Evolutionary conservation across 1,140 invertebrate species (phyloP), one percentile per base, ranked within the genome.

Genomic region (Zeugodacus cucurbitae): DNA sequence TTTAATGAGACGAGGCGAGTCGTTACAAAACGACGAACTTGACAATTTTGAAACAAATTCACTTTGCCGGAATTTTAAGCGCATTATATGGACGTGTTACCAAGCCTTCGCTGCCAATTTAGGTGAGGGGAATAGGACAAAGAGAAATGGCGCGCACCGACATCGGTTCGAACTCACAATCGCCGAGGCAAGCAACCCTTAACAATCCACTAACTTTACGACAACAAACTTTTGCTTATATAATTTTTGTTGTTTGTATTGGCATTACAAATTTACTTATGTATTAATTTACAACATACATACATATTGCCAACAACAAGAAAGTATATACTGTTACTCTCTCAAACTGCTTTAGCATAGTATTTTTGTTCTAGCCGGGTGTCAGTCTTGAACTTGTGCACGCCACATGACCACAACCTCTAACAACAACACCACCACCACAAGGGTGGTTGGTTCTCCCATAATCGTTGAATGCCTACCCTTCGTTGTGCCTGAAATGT

Each of bases 351-450:
- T 29, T 54, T 22, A 37, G 14, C 6, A 17, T 20, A 74, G n/a
- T n/a, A n/a, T n/a, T 20, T 41, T 17, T 26, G 7, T 82, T 6
- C 44, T 14, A n/a, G 74, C 41, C 41, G 74, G 37, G 41, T 48
- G 74, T 48, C 41, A 48, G 37, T n/a, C n/a, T 48, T 26, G 74
- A 82, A 48, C 41, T 82, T 82, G 34, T 82, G 74, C 74, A 82
- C 6, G 74, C n/a, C 74, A 54, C 74, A 82, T 41, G 41, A 29
- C 74, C 74, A 17, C 74, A n/a, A 26, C 41, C 41, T 26, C 22
- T 7, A 82, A 29, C 34, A 48, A n/a, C 41, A 26, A 82, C 37
- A 48, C 22, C 22, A 82, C 8, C 41, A 54, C 41, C 32, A 17
- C 22, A 82, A 37, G 7, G 41, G 20, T 26, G 37, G 74, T 54